Evolutionary conservation across 2,888 invertebrate genomes (phyloP).

Genomic region (Dryomyza anilis): DNA sequence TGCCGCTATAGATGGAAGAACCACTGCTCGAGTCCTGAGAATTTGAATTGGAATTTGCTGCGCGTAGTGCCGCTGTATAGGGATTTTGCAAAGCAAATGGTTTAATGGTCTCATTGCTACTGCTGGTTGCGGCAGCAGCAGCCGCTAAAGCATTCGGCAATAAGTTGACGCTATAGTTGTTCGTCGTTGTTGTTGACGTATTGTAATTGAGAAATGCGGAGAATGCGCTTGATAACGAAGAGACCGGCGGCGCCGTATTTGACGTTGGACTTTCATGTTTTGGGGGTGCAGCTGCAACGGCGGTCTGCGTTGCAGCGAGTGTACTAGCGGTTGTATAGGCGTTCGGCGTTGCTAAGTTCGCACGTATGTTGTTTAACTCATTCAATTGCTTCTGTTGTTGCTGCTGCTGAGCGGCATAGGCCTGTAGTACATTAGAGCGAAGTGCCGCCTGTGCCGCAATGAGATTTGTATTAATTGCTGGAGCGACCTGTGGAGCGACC

Average conservation of each 20-base stretch:
- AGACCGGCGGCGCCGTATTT: not conserved
- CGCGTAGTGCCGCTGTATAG: slow-evolving; percentile 40
- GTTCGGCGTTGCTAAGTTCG: too few species aligned
- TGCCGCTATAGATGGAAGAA: slow-evolving; percentile 9
- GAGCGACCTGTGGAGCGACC: too few species aligned
- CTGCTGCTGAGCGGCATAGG: too few species aligned
- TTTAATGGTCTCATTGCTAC: slow-evolving; percentile 30
- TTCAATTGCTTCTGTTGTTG: too few species aligned
- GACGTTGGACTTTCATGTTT: too few species aligned
- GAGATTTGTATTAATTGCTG: not conserved
- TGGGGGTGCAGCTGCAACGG: not conserved
- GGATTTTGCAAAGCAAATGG: slow-evolving; percentile 45
- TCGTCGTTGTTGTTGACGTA: slow-evolving; percentile 37
- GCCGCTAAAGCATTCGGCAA: slow-evolving; percentile 22
- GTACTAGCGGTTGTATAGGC: slow-evolving; percentile 21
- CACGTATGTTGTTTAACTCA: too few species aligned
- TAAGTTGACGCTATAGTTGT: slow-evolving; percentile 46
- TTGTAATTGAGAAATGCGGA: slow-evolving; percentile 45
- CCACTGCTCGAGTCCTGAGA: slow-evolving; percentile 28
- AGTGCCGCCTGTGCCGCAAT: not conserved
- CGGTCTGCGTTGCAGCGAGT: not conserved
- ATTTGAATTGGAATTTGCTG: slow-evolving; percentile 27
- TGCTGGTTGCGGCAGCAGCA: not conserved
- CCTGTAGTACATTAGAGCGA: too few species aligned
- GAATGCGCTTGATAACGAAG: too few species aligned